phyloP scores from a whole-genome alignment of 2,797 vertebrate species.

The Rhinella marina region DNA sequence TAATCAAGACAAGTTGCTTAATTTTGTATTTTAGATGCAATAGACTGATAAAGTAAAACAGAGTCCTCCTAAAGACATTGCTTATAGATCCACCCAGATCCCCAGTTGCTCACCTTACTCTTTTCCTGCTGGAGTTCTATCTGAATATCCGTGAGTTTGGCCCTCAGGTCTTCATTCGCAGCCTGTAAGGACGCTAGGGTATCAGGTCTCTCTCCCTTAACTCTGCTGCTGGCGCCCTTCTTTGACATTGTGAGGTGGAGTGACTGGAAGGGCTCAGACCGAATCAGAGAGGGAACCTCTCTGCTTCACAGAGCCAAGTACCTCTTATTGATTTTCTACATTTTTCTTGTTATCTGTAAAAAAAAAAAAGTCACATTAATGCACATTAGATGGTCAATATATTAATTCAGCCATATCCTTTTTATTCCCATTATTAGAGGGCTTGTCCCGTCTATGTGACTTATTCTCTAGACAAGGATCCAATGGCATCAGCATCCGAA shows the following conservation, averaged over 20 bases:
- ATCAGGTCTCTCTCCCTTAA: constrained; percentile 83
- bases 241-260: constrained; percentile 87
- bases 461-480: too few species aligned
- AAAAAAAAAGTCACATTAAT: background rate
- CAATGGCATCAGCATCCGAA: too few species aligned
- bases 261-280: constrained; percentile 61
- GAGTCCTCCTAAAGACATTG: background rate
- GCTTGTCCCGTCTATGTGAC: too few species aligned
- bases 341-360: constrained; percentile 74
- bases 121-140: constrained; percentile 97
- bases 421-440: too few species aligned
- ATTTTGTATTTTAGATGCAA: too few species aligned
- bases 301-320: constrained; percentile 65
- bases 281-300: constrained; percentile 68
- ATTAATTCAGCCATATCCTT: background rate
- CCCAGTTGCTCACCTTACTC: constrained; percentile 81
- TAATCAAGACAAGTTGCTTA: background rate
- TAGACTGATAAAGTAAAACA: too few species aligned
- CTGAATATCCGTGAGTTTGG: constrained; percentile 95
- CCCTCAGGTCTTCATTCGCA: constrained; percentile 94
- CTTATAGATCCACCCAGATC: background rate
- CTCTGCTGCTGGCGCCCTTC: constrained; percentile 78
- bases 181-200: constrained; percentile 85
- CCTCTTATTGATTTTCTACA: constrained; percentile 74
- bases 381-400: background rate